Conservation (phyloP, 2,888 invertebrate species). For the Agrypnus murinus region DNA sequence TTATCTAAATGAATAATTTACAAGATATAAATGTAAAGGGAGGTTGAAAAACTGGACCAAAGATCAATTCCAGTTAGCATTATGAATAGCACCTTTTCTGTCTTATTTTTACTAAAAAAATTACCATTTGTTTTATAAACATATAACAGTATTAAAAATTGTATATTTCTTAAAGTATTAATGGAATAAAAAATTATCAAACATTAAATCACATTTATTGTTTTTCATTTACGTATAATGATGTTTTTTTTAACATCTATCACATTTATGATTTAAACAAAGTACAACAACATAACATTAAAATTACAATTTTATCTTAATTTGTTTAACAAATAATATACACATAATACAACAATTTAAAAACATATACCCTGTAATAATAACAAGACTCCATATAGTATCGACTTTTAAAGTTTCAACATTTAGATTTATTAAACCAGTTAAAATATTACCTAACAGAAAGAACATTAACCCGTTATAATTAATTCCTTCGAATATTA, state of each 20-base stretch:
- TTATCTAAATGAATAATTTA: too few relatives aligned
- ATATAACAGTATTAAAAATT: slow-evolving; percentile 27
- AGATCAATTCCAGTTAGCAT: too few relatives aligned
- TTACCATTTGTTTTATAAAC: background rate
- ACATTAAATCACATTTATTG: slow-evolving; percentile 23
- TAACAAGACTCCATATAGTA: slow-evolving; percentile 70
- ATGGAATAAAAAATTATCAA: slow-evolving; percentile 21
- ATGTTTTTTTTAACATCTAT: slow-evolving; percentile 1
- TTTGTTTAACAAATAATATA: slow-evolving; percentile 70
- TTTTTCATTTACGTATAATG: too few relatives aligned
- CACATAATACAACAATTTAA: slow-evolving; percentile 67
- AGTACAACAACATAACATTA: slow-evolving; percentile 35
- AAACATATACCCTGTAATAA: slow-evolving; percentile 77
- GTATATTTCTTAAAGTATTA: slow-evolving; percentile 21
- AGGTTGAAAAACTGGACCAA: too few relatives aligned
- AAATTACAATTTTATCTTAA: slow-evolving; percentile 71
- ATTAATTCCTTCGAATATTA: slow-evolving; percentile 82
- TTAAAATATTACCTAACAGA: slow-evolving; percentile 86
- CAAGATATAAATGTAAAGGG: too few relatives aligned
- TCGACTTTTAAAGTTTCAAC: slow-evolving; percentile 77
- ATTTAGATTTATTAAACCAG: slow-evolving; percentile 86
- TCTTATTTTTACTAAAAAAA: too few relatives aligned
- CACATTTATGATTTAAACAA: slow-evolving; percentile 39
- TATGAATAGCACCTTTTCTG: too few relatives aligned
- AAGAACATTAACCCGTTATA: slow-evolving; percentile 90